These are phyloP conservation scores for Leucoraja erinaceus DNA, from an alignment of 2,113 vertebrate genomes.

Conservation along the genomic window DNA sequence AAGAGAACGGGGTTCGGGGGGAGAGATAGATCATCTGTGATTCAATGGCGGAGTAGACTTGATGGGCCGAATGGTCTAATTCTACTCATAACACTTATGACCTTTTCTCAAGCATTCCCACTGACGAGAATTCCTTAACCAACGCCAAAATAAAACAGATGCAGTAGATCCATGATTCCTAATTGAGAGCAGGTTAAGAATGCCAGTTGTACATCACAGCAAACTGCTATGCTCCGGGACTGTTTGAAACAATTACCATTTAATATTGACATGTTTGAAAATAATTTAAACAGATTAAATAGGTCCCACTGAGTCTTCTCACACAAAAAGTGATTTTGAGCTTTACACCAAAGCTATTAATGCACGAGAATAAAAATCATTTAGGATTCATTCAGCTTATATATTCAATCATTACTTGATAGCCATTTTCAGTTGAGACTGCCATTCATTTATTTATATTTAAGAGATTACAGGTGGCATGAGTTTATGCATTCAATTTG, in stretches of 20 bases:
- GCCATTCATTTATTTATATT: constrained; percentile 3
- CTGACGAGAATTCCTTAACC: not conserved
- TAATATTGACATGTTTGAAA: constrained; percentile 7
- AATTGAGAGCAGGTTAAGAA: not conserved
- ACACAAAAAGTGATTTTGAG: not conserved
- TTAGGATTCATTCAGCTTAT: not conserved
- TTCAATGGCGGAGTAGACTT: too few species aligned
- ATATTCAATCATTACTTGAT: not conserved
- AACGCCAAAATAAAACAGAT: not conserved
- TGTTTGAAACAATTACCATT: constrained; percentile 20
- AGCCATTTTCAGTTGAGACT: not conserved
- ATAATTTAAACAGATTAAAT: not conserved
- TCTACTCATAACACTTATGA: too few species aligned
- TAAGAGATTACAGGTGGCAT: constrained; percentile 16
- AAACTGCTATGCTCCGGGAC: not conserved
- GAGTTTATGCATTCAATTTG: not conserved
- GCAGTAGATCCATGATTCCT: not conserved
- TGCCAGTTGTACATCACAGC: not conserved
- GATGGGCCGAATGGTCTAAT: too few species aligned
- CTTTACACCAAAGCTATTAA: not conserved
- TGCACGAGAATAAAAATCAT: not conserved
- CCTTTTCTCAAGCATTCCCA: not conserved
- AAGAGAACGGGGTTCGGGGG: too few species aligned
- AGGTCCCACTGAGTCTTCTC: not conserved
- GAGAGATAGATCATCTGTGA: too few species aligned